phyloP scores from a whole-genome alignment of 64 coral and sea anemone species.

The Dendrophyllia cribrosa region DNA sequence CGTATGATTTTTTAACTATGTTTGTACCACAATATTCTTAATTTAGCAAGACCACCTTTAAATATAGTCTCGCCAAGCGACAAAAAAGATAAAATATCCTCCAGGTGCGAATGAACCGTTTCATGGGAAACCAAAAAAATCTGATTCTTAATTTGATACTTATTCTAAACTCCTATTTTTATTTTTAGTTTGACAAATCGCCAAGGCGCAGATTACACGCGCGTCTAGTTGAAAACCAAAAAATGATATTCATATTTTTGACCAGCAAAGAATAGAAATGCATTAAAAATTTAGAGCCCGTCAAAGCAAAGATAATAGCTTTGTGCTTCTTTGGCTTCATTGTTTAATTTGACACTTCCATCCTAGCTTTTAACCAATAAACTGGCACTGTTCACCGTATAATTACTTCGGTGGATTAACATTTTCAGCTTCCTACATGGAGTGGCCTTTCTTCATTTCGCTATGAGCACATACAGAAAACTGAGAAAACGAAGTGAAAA shows the following conservation, averaged over 20 bases:
- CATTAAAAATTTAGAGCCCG: conserved; percentile 47
- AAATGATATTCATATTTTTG: conserved; percentile 1
- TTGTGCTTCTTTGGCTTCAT: conserved; percentile 9
- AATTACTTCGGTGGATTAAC: neutral
- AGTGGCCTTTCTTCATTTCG: neutral
- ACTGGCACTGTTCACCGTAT: neutral
- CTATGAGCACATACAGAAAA: neutral
- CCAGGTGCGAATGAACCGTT: neutral
- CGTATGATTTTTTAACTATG: neutral
- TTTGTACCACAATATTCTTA: neutral
- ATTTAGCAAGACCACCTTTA: neutral
- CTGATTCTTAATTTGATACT: neutral
- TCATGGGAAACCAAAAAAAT: neutral
- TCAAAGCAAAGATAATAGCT: conserved; percentile 28
- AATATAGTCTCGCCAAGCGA: neutral
- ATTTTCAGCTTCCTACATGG: neutral
- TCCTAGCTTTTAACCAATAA: conserved; percentile 9
- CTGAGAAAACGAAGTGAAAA: neutral
- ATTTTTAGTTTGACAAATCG: neutral
- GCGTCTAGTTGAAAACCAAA: neutral
- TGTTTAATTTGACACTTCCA: conserved; percentile 49
- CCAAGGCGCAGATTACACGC: neutral
- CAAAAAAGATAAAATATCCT: neutral
- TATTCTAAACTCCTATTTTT: neutral
- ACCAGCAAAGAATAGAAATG: neutral